phyloP scores from a whole-genome alignment of 2,113 vertebrate species.

The Saguinus midas region DNA sequence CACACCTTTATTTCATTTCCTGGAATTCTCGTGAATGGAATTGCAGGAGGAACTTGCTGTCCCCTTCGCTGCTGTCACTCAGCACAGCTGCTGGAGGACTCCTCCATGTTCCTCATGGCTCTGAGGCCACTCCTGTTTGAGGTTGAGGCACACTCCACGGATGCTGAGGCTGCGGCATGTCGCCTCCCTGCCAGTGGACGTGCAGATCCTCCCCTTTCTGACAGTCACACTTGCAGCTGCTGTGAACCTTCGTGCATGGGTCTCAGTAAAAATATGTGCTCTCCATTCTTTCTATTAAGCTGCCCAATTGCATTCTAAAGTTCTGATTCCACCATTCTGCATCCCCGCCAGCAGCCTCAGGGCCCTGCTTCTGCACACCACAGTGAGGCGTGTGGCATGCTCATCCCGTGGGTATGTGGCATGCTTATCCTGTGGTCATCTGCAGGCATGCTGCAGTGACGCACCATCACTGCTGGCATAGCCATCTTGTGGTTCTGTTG shows the following conservation, averaged over 20 bases:
- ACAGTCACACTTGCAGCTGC: background rate
- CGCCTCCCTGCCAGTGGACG: background rate
- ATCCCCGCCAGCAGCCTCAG: background rate
- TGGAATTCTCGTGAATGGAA: rapidly evolving
- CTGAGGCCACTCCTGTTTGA: background rate
- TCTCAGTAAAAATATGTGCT: background rate
- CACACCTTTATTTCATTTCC: background rate
- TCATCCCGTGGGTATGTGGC: too few species aligned
- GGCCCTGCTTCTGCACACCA: background rate
- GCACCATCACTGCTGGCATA: too few species aligned
- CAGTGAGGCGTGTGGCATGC: too few species aligned
- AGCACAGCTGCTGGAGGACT: background rate
- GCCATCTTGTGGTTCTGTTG: too few species aligned
- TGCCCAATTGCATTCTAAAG: rapidly evolving
- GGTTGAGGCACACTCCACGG: background rate
- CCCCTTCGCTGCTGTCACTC: background rate
- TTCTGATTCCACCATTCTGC: too few species aligned
- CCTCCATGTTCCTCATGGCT: background rate
- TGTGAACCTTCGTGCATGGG: rapidly evolving
- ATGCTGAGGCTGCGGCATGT: too few species aligned
- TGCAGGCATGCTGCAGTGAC: too few species aligned
- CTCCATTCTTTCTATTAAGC: background rate
- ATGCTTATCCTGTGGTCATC: too few species aligned
- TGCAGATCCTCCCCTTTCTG: background rate
- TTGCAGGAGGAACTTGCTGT: background rate